phyloP scores from a whole-genome alignment of 1,140 invertebrate genomes.

The Papilio glaucus region DNA sequence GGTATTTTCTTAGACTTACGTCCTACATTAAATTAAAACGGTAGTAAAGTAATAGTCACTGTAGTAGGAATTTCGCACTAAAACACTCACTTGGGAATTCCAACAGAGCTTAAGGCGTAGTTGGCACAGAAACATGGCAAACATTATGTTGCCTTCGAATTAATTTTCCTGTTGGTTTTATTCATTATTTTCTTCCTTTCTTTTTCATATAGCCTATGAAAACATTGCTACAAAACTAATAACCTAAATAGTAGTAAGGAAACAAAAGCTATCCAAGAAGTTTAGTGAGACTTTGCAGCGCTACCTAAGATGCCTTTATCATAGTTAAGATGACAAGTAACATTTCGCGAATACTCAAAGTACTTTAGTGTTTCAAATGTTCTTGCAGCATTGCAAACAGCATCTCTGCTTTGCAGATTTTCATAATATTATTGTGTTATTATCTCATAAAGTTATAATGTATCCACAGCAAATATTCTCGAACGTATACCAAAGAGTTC shows the following conservation, averaged over 20 bases:
- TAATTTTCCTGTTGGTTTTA: slow-evolving; percentile 36
- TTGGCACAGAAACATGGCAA: slow-evolving; percentile 35
- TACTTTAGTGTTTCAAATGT: no score
- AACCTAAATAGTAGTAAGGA: background rate
- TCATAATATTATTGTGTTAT: no score
- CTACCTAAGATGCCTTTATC: no score
- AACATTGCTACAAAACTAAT: background rate
- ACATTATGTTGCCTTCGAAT: slow-evolving; percentile 33
- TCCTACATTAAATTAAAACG: slow-evolving; percentile 29
- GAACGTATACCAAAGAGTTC: no score
- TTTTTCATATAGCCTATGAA: background rate
- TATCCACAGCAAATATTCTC: no score
- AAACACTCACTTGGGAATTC: slow-evolving; percentile 35
- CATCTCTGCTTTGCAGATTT: no score
- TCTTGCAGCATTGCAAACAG: no score
- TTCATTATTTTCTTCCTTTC: background rate
- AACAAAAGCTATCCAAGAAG: background rate
- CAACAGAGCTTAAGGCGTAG: slow-evolving; percentile 33
- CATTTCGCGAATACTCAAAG: no score
- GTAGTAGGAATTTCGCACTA: slow-evolving; percentile 34
- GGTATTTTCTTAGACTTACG: background rate
- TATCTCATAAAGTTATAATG: no score
- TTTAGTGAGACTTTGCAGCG: no score
- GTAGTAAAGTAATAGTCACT: slow-evolving; percentile 34
- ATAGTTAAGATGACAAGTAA: no score